A percentile compares a stretch with the other conserved stretches of the same genome.
phyloP scores from a whole-genome alignment of 2,797 vertebrate species.

The Lagocephalus sceleratus region DNA sequence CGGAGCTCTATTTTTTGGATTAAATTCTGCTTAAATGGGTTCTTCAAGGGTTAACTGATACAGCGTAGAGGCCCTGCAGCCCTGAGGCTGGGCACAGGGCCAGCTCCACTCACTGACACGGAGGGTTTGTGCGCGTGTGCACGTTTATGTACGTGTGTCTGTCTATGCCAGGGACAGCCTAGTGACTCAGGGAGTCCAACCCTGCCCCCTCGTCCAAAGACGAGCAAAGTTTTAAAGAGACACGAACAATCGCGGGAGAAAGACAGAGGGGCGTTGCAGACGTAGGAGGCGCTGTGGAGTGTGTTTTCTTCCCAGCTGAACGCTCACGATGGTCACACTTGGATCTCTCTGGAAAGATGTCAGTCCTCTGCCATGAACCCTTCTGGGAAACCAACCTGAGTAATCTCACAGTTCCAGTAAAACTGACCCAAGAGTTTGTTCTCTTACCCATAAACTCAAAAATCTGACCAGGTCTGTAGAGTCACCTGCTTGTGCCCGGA shows the following conservation, averaged over 20 bases:
- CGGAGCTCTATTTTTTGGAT: conserved; percentile 33
- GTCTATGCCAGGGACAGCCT: conserved; percentile 81
- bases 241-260: conserved; percentile 32
- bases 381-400: conserved; percentile 56
- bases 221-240: conserved; percentile 76
- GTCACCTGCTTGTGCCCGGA: not conserved
- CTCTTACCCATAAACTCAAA: not conserved
- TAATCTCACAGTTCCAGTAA: conserved; percentile 11
- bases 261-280: conserved; percentile 7
- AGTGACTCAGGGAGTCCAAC: conserved; percentile 79
- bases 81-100: conserved; percentile 29
- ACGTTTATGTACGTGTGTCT: conserved; percentile 52
- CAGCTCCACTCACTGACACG: conserved; percentile 79
- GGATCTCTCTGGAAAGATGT: conserved; percentile 74
- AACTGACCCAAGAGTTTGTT: conserved; percentile 13
- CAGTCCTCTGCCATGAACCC: conserved; percentile 57
- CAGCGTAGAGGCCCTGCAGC: conserved; percentile 11
- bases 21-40: conserved; percentile 49
- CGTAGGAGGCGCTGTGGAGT: conserved; percentile 65
- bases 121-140: conserved; percentile 56
- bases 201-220: conserved; percentile 70
- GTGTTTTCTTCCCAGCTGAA: conserved; percentile 36
- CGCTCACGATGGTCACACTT: conserved; percentile 61
- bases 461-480: not conserved
- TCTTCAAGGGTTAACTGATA: conserved; percentile 72